Evolutionary conservation across 2,113 vertebrate species (phyloP).

Genomic region (cattle (Bos taurus)): ARS-UCD2.0 NC_037345.1:38061001-38061500

Average conservation of each 20-base stretch:
- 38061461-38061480: neutral
- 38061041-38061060: neutral
- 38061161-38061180: neutral
- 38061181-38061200: neutral
- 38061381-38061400: neutral
- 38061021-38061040: neutral
- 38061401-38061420: slow-evolving; percentile 14
- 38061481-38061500: neutral
- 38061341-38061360: neutral
- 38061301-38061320: neutral
- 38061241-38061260: neutral
- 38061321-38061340: neutral
- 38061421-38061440: neutral
- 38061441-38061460: neutral
- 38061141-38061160: neutral
- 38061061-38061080: neutral
- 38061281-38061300: neutral
- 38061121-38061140: neutral
- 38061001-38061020: neutral
- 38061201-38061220: neutral
- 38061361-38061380: neutral
- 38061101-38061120: neutral
- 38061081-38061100: neutral
- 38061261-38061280: neutral
- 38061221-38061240: neutral